These are phyloP conservation scores for Leptopilina syphax DNA, from an alignment of 2,888 invertebrate species.

Conservation along the genomic window DNA sequence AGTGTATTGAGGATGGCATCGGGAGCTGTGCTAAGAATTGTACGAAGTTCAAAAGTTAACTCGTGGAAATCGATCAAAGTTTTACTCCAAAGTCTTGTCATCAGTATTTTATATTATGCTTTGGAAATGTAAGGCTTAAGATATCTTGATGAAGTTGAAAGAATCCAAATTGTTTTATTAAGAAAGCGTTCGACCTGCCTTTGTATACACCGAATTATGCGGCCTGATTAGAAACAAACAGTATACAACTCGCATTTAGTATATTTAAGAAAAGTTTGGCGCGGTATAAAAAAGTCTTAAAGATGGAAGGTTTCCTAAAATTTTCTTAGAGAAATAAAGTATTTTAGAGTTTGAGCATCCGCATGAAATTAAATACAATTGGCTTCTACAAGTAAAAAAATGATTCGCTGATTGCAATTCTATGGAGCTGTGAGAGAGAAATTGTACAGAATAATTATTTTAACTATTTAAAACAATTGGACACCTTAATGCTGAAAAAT, in stretches of 20 bases:
- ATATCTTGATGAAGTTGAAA: neutral
- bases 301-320: neutral
- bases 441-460: neutral
- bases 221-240: neutral
- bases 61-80: neutral
- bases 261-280: neutral
- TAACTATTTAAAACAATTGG: neutral
- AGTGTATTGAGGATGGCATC: neutral
- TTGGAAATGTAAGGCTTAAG: conserved; percentile 1
- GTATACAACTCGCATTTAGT: neutral
- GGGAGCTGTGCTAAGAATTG: neutral
- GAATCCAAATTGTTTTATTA: neutral
- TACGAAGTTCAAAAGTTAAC: neutral
- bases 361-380: neutral
- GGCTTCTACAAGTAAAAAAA: neutral
- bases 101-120: neutral
- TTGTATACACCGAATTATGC: conserved; percentile 1
- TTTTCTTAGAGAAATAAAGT: neutral
- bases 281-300: neutral
- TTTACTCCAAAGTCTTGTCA: neutral
- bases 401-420: neutral
- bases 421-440: neutral
- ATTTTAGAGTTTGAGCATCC: neutral
- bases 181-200: neutral
- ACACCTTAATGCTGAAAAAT: neutral